phyloP scores from a whole-genome alignment of 2,797 vertebrate genomes.

The Acridotheres tristis region DNA sequence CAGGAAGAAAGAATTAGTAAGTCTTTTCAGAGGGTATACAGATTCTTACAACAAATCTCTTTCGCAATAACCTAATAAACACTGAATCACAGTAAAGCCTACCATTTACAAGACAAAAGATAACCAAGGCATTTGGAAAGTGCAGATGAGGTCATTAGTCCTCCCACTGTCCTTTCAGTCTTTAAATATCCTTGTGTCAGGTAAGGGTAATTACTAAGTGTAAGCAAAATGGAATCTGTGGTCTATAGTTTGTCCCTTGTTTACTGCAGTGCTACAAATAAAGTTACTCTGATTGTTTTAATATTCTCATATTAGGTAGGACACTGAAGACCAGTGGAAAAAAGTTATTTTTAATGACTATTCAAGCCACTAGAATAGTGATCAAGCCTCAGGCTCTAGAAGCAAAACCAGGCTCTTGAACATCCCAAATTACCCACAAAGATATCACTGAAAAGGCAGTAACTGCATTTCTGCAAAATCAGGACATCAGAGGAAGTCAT shows the following conservation, averaged over 20 bases:
- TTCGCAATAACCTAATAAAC: slow-evolving; percentile 8
- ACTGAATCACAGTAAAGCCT: not conserved
- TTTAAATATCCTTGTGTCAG: not conserved
- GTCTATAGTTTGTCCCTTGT: not conserved
- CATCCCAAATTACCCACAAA: not conserved
- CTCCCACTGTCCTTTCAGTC: not conserved
- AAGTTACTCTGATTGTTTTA: not conserved
- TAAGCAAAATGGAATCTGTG: not conserved
- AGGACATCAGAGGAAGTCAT: not conserved
- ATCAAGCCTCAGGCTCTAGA: not conserved
- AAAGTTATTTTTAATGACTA: not conserved
- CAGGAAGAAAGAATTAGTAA: slow-evolving; percentile 11
- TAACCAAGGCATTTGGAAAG: not conserved
- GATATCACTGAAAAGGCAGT: not conserved
- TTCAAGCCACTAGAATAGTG: not conserved
- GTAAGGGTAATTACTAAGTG: not conserved
- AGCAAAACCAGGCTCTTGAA: not conserved
- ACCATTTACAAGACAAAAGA: not conserved
- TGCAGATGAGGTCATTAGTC: not conserved
- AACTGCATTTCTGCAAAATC: not conserved
- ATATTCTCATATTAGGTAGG: not conserved
- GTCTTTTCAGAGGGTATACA: not conserved
- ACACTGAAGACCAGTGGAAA: not conserved
- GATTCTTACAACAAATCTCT: not conserved
- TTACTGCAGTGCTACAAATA: not conserved